Percentiles rank a stretch among this genome's conserved stretches.
Evolutionary conservation across 2,113 vertebrate genomes (phyloP).

Genomic region (Thunnus thynnus): DNA sequence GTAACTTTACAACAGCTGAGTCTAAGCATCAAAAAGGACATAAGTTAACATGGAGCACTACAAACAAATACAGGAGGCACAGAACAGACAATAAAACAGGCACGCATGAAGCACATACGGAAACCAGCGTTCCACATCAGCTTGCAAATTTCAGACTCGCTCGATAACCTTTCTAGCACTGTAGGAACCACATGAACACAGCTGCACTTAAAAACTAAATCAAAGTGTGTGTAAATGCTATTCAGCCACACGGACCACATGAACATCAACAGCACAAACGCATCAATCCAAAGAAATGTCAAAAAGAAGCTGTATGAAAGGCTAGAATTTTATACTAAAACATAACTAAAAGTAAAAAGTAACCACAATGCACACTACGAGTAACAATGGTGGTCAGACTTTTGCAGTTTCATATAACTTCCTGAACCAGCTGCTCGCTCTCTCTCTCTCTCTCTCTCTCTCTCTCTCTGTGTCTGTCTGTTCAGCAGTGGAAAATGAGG

Average conservation of each 20-base stretch:
- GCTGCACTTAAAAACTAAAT: not conserved
- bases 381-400: constrained; percentile 38
- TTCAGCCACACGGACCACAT: not conserved
- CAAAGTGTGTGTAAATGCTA: not conserved
- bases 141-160: too few relatives aligned
- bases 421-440: constrained; percentile 40
- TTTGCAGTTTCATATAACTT: constrained; percentile 64
- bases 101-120: too few relatives aligned
- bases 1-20: too few relatives aligned
- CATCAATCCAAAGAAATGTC: not conserved
- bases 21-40: too few relatives aligned
- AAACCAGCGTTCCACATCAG: too few relatives aligned
- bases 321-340: not conserved
- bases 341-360: not conserved
- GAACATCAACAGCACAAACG: not conserved
- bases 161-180: too few relatives aligned
- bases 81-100: too few relatives aligned
- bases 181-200: not conserved
- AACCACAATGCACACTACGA: not conserved
- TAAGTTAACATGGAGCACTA: too few relatives aligned
- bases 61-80: too few relatives aligned
- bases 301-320: not conserved
- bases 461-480: constrained; percentile 6
- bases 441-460: constrained; percentile 10
- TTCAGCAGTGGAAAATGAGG: constrained; percentile 67